Conservation (phyloP, 2,797 vertebrate genomes). For the Mus spretus region DNA sequence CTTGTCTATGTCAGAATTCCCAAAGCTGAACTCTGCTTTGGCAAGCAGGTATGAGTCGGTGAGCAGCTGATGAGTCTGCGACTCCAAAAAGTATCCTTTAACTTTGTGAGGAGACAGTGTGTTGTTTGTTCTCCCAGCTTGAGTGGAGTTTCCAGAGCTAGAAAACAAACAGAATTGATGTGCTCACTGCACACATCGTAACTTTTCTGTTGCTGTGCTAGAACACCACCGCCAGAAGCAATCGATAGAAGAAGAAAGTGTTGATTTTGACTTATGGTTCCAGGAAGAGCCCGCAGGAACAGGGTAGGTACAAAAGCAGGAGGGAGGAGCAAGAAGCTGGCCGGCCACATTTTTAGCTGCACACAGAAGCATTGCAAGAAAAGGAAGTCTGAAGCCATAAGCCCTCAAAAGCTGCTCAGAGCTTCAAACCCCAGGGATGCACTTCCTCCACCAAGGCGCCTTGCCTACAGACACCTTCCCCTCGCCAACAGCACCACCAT, state of each 20-base stretch:
- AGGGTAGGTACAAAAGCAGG: neutral
- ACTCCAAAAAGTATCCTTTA: slow-evolving; percentile 18
- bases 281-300: neutral
- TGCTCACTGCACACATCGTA: neutral
- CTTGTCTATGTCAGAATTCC: slow-evolving; percentile 42
- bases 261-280: neutral
- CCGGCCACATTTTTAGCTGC: neutral
- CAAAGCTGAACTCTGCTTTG: neutral
- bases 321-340: too few relatives aligned
- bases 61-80: neutral
- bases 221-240: neutral
- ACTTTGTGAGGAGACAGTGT: neutral
- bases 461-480: too few relatives aligned
- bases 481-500: neutral
- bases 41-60: neutral
- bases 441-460: neutral
- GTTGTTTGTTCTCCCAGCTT: neutral
- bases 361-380: neutral
- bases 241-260: neutral
- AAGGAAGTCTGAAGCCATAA: too few relatives aligned
- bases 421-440: neutral
- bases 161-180: neutral
- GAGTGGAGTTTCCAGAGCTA: slow-evolving; percentile 59
- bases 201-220: neutral
- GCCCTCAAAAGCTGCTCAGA: neutral